Base-by-base conservation (phyloP, 2,888 invertebrate species). In the Eumacrocentrus americanus region DNA sequence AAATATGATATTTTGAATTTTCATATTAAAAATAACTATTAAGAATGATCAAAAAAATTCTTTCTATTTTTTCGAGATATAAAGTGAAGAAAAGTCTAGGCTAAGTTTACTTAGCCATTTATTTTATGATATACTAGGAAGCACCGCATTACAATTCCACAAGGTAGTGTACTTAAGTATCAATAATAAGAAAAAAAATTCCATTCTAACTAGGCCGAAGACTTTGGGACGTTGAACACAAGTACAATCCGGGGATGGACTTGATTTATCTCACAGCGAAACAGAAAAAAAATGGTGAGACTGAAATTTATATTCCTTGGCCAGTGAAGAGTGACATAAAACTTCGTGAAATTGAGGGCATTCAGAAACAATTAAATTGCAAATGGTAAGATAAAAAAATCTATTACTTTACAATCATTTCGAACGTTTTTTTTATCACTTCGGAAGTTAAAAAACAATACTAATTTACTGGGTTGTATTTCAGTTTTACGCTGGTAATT, bases 221-320 rank as follows among this genome's bases (percentile, higher is more conserved):
- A 64, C 81, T 83, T 54, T 82, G 82, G 81, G 78, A 83, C 66
- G 81, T 85, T 2, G 70, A 80, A 34, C 83, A 84, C 66, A 77
- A 78, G 20, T 83, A 79, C 62, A 76, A 81, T 14, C 60, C 77
- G n/a, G 63, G 63, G 4, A 62, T 83, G 9, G 74, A 82, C 60
- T 68, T 80, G 42, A 70, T 84, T 34, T 82, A 82, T 60, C 72
- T 85, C 18, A 79, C 78, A 58, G 84, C 80, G 1, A 81, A 74
- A 65, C 80, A 76, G 62, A 73, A 65, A 0, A 79, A 80, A 68
- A 67, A 73, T 12, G 75, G 74, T 6, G 66, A 70, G 9, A 54
- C 54, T 11, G 79, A 81, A 65, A 73, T 81, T 42, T 85, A 82
- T 69, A 51, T 85, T 40, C 84, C 84, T 5, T 77, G 82, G 69